These are phyloP conservation scores for Spodoptera littoralis DNA, from an alignment of 2,888 invertebrate genomes.

Conservation along the genomic window DNA sequence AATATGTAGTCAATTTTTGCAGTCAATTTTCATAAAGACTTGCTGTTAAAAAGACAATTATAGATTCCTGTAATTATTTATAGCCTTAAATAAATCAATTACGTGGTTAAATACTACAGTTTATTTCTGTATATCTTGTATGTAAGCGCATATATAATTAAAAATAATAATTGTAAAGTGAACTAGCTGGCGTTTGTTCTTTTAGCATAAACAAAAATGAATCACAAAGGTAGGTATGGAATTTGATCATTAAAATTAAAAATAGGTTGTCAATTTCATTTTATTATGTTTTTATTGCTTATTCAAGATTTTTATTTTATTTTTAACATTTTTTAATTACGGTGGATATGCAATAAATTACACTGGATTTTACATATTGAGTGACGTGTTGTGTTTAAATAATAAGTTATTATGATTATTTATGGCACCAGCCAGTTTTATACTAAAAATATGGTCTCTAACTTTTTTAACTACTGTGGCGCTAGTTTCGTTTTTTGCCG, in stretches of 20 bases:
- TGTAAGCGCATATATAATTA: not conserved
- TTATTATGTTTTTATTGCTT: conserved; percentile 7
- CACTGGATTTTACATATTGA: too few species aligned
- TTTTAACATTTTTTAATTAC: conserved; percentile 5
- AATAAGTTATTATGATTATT: too few species aligned
- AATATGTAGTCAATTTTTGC: too few species aligned
- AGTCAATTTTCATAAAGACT: too few species aligned
- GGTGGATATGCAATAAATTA: too few species aligned
- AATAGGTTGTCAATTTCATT: conserved; percentile 2
- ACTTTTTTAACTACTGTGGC: conserved; percentile 1
- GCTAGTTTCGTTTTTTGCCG: conserved; percentile 11
- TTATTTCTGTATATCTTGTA: not conserved
- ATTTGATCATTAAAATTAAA: not conserved
- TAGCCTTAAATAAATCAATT: too few species aligned
- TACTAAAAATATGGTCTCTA: too few species aligned
- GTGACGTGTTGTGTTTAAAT: too few species aligned
- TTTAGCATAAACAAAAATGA: not conserved
- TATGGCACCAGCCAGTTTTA: too few species aligned
- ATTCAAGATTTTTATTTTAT: conserved; percentile 1
- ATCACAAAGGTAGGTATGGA: not conserved
- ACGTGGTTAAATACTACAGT: not conserved
- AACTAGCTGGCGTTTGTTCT: too few species aligned
- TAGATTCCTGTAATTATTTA: too few species aligned
- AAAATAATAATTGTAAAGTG: not conserved
- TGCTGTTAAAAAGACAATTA: too few species aligned